Evolutionary conservation across 1,140 invertebrate genomes (phyloP).

Genomic region (Drosophila persimilis): DNA sequence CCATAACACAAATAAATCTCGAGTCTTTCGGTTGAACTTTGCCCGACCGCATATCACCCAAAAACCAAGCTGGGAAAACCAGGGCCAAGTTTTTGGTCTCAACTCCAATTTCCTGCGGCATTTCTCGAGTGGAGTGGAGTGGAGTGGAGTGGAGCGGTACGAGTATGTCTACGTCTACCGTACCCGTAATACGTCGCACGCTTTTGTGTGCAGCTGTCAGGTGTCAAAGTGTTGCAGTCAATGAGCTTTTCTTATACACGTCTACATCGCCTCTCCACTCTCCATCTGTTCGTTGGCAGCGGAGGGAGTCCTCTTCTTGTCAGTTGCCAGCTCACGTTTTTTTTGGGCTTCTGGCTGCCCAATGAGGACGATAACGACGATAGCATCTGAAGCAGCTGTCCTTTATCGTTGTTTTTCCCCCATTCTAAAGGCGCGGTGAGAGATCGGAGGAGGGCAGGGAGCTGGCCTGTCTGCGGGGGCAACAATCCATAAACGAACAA

Average conservation of each 20-base stretch:
- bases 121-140: slow-evolving; percentile 9
- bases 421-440: background rate
- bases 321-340: slow-evolving; percentile 33
- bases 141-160: slow-evolving; percentile 10
- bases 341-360: slow-evolving; percentile 43
- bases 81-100: too few species aligned
- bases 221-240: slow-evolving; percentile 69
- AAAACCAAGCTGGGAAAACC: too few species aligned
- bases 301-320: slow-evolving; percentile 14
- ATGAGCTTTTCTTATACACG: slow-evolving; percentile 45
- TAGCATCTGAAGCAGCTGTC: slow-evolving; percentile 61
- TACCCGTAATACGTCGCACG: slow-evolving; percentile 53
- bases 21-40: slow-evolving; percentile 24
- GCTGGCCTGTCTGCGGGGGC: slow-evolving; percentile 9
- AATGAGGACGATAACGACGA: slow-evolving; percentile 54
- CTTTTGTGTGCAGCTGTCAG: slow-evolving; percentile 64
- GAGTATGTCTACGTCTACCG: too few species aligned
- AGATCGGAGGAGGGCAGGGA: background rate
- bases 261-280: background rate
- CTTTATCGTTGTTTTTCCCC: slow-evolving; percentile 48
- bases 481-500: slow-evolving; percentile 69
- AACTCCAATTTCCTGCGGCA: slow-evolving; percentile 12
- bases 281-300: too few species aligned
- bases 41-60: background rate
- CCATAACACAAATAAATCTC: slow-evolving; percentile 58